phyloP scores from a whole-genome alignment of 2,888 invertebrate species.

The Lordiphosa fenestrarum region DNA sequence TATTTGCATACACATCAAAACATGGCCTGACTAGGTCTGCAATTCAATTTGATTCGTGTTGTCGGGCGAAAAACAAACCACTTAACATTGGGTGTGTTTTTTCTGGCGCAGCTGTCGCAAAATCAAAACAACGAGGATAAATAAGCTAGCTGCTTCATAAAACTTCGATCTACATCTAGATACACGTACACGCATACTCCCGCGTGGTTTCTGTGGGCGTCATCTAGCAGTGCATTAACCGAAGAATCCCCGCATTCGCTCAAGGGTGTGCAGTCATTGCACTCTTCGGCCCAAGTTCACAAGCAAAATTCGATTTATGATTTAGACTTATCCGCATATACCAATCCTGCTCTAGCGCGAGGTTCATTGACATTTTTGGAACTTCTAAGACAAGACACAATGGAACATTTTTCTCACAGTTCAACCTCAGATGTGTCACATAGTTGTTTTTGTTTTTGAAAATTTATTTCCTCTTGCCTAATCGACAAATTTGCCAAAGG shows the following conservation, averaged over 20 bases:
- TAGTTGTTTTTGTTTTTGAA: constrained; percentile 7
- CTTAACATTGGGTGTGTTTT: constrained; percentile 20
- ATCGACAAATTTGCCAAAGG: constrained; percentile 51
- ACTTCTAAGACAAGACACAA: constrained; percentile 16
- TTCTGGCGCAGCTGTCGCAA: constrained; percentile 47
- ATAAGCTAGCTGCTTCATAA: constrained; percentile 17
- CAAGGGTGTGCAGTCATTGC: constrained; percentile 54
- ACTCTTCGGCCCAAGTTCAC: constrained; percentile 59
- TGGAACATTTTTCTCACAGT: constrained; percentile 15
- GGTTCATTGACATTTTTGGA: constrained; percentile 55
- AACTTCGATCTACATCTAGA: constrained; percentile 23
- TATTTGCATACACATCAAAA: constrained; percentile 54
- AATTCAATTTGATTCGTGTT: constrained; percentile 30
- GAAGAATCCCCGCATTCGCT: constrained; percentile 6
- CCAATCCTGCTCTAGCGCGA: constrained; percentile 45
- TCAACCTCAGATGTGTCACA: constrained; percentile 23
- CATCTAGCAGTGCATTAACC: no score
- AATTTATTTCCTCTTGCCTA: constrained; percentile 57
- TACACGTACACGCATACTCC: constrained; percentile 2
- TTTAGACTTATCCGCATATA: constrained; percentile 64
- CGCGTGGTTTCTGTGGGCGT: background rate
- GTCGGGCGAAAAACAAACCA: constrained; percentile 35
- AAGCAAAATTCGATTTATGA: constrained; percentile 57
- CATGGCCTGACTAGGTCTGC: constrained; percentile 38
- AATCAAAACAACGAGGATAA: constrained; percentile 24